Conservation (phyloP, 2,888 invertebrate genomes). For the Homarus gammarus region DNA sequence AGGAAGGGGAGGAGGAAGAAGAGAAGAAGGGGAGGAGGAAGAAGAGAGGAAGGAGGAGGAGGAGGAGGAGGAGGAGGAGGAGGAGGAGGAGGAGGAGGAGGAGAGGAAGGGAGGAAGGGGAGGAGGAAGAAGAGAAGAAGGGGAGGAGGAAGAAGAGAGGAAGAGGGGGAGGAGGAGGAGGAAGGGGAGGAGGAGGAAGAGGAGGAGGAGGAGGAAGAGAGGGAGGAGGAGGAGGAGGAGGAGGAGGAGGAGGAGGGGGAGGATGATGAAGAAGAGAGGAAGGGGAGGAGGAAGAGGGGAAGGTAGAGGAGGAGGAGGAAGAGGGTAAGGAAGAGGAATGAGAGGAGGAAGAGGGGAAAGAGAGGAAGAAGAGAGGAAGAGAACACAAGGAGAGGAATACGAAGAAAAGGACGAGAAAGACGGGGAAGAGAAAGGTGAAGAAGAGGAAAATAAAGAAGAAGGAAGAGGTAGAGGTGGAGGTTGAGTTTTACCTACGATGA, state of each 20-base stretch:
- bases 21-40: too few species aligned
- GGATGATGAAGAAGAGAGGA: neutral
- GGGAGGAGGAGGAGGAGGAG: neutral
- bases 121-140: too few species aligned
- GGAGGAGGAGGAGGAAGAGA: neutral
- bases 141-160: too few species aligned
- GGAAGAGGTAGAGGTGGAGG: too few species aligned
- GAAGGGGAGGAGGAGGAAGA: too few species aligned
- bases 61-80: too few species aligned
- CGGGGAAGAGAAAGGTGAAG: neutral
- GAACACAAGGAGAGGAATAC: neutral
- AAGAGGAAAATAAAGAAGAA: neutral
- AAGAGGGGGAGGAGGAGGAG: neutral
- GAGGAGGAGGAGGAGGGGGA: neutral
- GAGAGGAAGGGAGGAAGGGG: too few species aligned
- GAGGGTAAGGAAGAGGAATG: neutral
- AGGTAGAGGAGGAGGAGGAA: neutral
- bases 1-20: too few species aligned
- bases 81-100: too few species aligned
- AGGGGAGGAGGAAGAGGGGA: neutral
- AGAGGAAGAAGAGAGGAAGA: neutral
- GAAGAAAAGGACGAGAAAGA: neutral
- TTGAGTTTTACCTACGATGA: too few species aligned
- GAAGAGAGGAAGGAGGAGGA: too few species aligned
- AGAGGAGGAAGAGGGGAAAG: neutral